Conservation (phyloP, 2,888 invertebrate species). For the Clistopyga incitator region DNA sequence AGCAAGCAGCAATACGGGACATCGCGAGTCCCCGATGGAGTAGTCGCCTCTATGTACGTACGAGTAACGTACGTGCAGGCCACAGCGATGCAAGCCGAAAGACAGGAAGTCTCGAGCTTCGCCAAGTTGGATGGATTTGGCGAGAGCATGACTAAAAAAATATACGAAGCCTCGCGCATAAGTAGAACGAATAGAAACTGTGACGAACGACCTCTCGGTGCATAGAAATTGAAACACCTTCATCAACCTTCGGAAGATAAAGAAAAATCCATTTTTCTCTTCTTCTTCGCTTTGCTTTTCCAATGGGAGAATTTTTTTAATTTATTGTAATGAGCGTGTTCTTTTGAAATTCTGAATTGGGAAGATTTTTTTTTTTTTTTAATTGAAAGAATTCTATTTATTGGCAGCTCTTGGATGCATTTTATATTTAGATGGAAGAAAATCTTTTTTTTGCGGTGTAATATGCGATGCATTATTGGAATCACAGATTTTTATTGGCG, state of each 20-base stretch:
- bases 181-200: conserved; percentile 58
- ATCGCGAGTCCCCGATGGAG: conserved; percentile 19
- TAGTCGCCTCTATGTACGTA: neutral
- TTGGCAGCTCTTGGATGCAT: too few relatives aligned
- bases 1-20: neutral
- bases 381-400: too few relatives aligned
- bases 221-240: conserved; percentile 31
- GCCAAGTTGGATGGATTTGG: conserved; percentile 48
- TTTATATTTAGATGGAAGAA: too few relatives aligned
- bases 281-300: neutral
- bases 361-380: too few relatives aligned
- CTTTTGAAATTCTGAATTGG: too few relatives aligned
- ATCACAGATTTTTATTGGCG: too few relatives aligned
- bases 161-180: conserved; percentile 2
- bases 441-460: too few relatives aligned
- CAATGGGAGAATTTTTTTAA: neutral
- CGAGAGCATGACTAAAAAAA: conserved; percentile 46
- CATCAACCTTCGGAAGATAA: too few relatives aligned
- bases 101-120: conserved; percentile 34
- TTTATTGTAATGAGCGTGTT: too few relatives aligned
- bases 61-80: conserved; percentile 4
- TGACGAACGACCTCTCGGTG: neutral
- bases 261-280: too few relatives aligned
- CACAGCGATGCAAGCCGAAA: conserved; percentile 28
- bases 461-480: too few relatives aligned